Percentiles rank a stretch among this genome's conserved stretches.
phyloP scores from a whole-genome alignment of 2,888 invertebrate species.

The Hymenopus coronatus region DNA sequence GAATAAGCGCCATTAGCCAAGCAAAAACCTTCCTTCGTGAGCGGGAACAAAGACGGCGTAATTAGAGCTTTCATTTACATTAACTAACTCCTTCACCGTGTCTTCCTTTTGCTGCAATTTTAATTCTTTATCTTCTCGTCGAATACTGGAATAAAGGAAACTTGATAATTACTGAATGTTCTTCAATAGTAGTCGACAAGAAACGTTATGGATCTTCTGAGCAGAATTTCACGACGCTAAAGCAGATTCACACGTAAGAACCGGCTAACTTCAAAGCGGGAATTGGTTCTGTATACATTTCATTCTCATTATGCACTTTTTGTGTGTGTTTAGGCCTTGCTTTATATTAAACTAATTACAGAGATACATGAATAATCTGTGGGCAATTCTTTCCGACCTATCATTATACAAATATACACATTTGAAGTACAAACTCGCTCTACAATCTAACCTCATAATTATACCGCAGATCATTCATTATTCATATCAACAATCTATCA shows the following conservation, averaged over 20 bases:
- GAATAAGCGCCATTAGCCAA: not conserved
- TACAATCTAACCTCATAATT: no score
- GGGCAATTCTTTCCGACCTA: no score
- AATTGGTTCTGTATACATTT: not conserved
- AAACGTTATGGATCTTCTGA: not conserved
- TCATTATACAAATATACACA: no score
- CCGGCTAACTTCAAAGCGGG: not conserved
- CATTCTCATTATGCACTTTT: not conserved
- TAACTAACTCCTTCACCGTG: not conserved
- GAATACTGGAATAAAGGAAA: not conserved
- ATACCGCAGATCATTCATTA: no score
- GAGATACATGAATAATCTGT: no score
- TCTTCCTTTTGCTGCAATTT: not conserved
- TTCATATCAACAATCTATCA: no score
- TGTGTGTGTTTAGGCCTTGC: no score
- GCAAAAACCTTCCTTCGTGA: not conserved
- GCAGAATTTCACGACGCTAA: not conserved
- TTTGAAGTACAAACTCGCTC: no score
- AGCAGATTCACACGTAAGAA: not conserved
- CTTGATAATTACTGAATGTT: not conserved
- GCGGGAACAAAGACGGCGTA: not conserved
- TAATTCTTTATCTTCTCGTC: not conserved
- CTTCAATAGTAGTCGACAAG: not conserved
- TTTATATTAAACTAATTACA: no score
- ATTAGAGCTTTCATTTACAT: not conserved